Evolutionary conservation across 2,113 vertebrate species (phyloP), one percentile per base, ranked within the genome.

Genomic region (Heterotis niloticus): DNA sequence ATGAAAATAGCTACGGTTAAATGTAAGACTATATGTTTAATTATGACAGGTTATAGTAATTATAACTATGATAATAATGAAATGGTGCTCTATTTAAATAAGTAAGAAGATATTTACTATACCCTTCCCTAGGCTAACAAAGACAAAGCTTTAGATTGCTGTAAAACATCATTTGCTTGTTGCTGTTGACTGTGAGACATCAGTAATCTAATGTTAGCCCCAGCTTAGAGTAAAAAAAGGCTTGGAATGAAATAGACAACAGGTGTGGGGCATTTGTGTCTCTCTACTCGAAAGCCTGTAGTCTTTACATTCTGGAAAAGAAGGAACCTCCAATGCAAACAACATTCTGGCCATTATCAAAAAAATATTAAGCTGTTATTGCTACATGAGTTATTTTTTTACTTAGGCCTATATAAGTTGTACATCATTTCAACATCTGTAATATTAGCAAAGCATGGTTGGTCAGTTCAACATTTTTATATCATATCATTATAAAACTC

Each of bases 201-300:
- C 92, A 92, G 93, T 93, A 93, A 95, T 93, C 88, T 93, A 94
- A 95, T 94, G 93, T 91, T 90, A 91, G 89, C 81, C 88, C 89
- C 90, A 93, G 91, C 92, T 94, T 88, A 91, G 86, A 85, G 88
- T 85, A 91, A 87, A 90, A n/a, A 91, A 92, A 90, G 87, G 90
- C 78, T 86, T 88, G 86, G 85, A 90, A 90, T 93, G 91, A 94
- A 88, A 81, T 88, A 89, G 83, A 82, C 78, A 90, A 91, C 93
- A 95, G 92, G 92, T 95, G 93, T 90, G 83, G 88, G 73, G 84
- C 88, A 84, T 64, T 54, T 54, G 12, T 57, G 10, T n/a, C 59
- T 66, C 51, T 26, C 17, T 44, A 20, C 12, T 51, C 64, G 18
- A 24, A 70, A 72, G 52, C 12, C 59, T 26, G 60, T 14, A 26